phyloP scores from a whole-genome alignment of 2,113 vertebrate genomes.

The Copsychus sechellarum region DNA sequence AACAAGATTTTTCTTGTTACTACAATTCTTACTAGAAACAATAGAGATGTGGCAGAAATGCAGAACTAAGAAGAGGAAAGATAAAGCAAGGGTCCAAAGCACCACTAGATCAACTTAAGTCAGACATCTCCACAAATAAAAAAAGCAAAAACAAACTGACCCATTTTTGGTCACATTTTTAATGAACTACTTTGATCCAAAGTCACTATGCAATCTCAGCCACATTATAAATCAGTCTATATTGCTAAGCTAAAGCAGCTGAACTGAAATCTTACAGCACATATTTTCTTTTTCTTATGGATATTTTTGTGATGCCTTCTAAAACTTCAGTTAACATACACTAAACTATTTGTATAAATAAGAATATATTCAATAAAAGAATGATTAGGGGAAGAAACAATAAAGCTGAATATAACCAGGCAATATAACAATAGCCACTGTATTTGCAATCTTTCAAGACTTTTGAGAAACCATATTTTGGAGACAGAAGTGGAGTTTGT shows the following conservation, averaged over 20 bases:
- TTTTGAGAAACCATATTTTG: background rate
- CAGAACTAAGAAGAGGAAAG: background rate
- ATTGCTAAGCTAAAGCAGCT: background rate
- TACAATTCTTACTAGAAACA: background rate
- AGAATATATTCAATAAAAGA: background rate
- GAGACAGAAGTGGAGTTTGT: background rate
- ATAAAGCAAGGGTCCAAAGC: background rate
- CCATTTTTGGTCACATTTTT: background rate
- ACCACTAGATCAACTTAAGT: background rate
- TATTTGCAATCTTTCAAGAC: background rate
- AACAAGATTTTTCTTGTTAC: background rate
- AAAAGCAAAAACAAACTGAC: background rate
- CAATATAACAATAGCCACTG: background rate
- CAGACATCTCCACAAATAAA: background rate
- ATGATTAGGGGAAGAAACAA: background rate
- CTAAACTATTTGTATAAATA: background rate
- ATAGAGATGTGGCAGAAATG: background rate
- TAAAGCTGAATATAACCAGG: background rate
- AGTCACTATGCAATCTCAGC: background rate
- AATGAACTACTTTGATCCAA: background rate
- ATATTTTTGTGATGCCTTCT: background rate
- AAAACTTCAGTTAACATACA: background rate
- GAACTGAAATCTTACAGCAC: background rate
- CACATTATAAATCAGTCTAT: background rate
- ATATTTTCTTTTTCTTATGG: background rate